These are phyloP conservation scores for Diarsia mendica DNA, from an alignment of 2,888 invertebrate genomes.

Conservation along the genomic window DNA sequence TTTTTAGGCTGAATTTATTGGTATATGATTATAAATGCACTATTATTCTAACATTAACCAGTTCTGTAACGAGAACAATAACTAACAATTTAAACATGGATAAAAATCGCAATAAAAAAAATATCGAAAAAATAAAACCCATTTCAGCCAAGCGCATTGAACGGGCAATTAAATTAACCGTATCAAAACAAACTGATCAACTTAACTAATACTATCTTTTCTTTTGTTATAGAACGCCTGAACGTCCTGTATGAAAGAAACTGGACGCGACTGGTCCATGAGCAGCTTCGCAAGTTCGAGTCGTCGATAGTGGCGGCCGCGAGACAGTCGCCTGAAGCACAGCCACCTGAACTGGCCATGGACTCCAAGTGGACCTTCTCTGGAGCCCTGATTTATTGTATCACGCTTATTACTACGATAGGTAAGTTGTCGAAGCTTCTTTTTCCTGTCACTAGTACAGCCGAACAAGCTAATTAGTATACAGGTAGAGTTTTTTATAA, in stretches of 20 bases:
- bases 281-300: conserved; percentile 95
- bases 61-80: no score
- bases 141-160: not conserved
- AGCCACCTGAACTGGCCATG: conserved; percentile 84
- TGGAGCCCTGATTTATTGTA: conserved; percentile 95
- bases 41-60: no score
- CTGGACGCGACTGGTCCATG: conserved; percentile 95
- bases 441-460: no score
- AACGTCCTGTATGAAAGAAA: conserved; percentile 96
- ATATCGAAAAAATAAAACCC: not conserved
- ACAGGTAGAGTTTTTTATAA: no score
- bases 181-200: not conserved
- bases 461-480: no score
- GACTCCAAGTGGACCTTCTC: conserved; percentile 95
- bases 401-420: conserved; percentile 96
- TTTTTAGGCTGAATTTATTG: no score
- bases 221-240: conserved; percentile 91
- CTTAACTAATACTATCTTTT: not conserved
- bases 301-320: conserved; percentile 94
- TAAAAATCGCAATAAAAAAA: not conserved
- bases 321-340: conserved; percentile 86
- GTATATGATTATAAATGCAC: no score
- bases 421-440: conserved; percentile 86
- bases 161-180: no score
- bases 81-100: no score